Evolutionary conservation across 1,140 invertebrate species (phyloP).

Genomic region (Polypedilum pembai): DNA sequence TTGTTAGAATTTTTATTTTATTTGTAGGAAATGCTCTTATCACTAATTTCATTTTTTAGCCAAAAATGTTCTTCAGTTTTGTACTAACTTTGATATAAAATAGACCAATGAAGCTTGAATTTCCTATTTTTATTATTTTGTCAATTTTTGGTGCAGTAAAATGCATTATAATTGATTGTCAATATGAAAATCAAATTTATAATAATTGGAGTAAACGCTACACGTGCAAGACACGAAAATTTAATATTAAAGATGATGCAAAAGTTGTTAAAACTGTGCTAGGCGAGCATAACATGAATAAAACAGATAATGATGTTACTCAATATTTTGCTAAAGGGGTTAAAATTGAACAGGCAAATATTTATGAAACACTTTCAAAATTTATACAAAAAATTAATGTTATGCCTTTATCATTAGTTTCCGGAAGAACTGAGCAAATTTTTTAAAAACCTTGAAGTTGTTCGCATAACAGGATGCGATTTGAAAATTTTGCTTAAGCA

Average conservation of each 20-base stretch:
- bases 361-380: not conserved
- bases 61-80: too few relatives aligned
- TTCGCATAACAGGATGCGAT: not conserved
- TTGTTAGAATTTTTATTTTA: too few relatives aligned
- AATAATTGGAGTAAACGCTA: not conserved
- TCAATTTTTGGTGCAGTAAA: not conserved
- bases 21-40: not conserved
- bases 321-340: not conserved
- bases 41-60: not conserved
- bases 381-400: not conserved
- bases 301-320: not conserved
- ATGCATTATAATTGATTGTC: not conserved
- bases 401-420: not conserved
- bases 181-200: not conserved
- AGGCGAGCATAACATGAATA: not conserved
- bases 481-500: not conserved
- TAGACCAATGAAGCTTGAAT: not conserved
- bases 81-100: not conserved
- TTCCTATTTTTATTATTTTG: not conserved
- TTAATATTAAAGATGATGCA: not conserved
- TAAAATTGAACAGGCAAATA: not conserved
- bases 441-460: not conserved
- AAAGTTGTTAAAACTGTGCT: not conserved
- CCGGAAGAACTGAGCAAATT: not conserved
- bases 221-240: not conserved